A percentile compares a stretch with the other conserved stretches of the same genome.
Conservation (phyloP, 2,113 vertebrate genomes). For the Pholis gunnellus region DNA sequence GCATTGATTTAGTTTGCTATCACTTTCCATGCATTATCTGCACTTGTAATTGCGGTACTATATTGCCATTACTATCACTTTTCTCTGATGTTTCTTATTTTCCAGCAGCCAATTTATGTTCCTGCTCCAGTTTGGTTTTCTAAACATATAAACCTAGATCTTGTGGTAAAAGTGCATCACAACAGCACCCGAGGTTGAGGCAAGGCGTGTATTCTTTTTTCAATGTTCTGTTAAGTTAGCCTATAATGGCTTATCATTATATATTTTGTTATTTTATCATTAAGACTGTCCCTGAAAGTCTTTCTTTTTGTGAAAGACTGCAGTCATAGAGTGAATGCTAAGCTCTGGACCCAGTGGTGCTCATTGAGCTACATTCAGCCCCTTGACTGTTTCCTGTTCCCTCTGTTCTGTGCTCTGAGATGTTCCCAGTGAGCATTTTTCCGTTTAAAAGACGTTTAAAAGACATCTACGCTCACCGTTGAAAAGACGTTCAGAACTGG, state of each 20-base stretch:
- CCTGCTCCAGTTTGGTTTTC: neutral
- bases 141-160: neutral
- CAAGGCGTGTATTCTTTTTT: neutral
- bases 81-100: neutral
- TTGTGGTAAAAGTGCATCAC: neutral
- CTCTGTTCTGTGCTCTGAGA: constrained; percentile 4
- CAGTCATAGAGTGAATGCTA: neutral
- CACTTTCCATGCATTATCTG: neutral
- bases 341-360: neutral
- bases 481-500: no score
- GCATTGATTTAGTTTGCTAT: neutral
- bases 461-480: no score
- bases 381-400: neutral
- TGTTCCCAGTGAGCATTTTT: neutral
- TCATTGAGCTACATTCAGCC: neutral
- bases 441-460: no score
- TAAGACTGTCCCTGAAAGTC: neutral
- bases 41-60: neutral
- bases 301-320: neutral
- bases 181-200: neutral
- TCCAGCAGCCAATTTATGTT: neutral
- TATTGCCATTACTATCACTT: neutral
- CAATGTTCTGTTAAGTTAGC: neutral
- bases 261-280: neutral
- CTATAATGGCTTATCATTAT: neutral